These are phyloP conservation scores for Psilopogon haemacephalus DNA, from an alignment of 2,113 vertebrate species.

Conservation along the genomic window DNA sequence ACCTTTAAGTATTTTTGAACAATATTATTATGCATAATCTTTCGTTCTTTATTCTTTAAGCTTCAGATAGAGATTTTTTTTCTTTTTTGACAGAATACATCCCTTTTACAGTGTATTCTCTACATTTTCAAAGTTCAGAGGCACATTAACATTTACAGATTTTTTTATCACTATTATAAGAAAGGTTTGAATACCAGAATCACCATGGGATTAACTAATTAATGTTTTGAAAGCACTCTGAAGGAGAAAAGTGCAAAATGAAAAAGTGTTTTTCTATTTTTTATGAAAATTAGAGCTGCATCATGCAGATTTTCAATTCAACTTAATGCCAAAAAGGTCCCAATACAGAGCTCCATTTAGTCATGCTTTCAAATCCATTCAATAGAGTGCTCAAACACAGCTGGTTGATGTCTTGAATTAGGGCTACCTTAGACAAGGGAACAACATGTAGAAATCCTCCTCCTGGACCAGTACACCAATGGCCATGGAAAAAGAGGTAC, in stretches of 20 bases:
- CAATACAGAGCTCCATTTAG: background rate
- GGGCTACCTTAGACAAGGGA: background rate
- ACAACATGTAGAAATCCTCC: background rate
- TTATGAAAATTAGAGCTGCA: background rate
- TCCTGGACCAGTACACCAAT: background rate
- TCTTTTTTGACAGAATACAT: background rate
- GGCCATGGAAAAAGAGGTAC: background rate
- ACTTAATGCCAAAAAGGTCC: background rate
- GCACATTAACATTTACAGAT: slow-evolving; percentile 24
- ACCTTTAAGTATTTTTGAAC: slow-evolving; percentile 33
- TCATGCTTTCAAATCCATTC: background rate
- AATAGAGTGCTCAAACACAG: background rate
- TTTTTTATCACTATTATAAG: background rate
- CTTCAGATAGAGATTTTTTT: background rate
- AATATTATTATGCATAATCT: background rate
- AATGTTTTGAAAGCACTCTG: slow-evolving; percentile 15
- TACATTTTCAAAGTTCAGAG: slow-evolving; percentile 10
- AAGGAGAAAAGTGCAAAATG: background rate
- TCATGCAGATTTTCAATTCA: background rate
- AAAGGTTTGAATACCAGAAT: background rate
- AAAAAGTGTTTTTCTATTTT: background rate
- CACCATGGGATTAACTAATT: slow-evolving; percentile 28
- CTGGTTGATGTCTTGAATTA: background rate
- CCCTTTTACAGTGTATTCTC: background rate
- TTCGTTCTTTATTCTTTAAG: background rate